Evolutionary conservation across 1,140 invertebrate genomes (phyloP).

Genomic region (Papilio dardanus): DNA sequence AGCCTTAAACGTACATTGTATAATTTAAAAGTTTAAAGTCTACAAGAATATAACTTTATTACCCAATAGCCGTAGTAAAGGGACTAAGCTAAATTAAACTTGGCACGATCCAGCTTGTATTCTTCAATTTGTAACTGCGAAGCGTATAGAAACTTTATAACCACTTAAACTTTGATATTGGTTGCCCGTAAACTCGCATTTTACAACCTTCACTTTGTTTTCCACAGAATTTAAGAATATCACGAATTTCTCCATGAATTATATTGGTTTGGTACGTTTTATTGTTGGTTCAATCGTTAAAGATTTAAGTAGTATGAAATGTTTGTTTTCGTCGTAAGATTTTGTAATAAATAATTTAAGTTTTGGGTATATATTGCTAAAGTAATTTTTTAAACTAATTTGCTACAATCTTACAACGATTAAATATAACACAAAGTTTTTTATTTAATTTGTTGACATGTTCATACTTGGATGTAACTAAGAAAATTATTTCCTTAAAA

Average conservation of each 20-base stretch:
- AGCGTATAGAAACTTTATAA: constrained; percentile 32
- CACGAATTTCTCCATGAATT: constrained; percentile 6
- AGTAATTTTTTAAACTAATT: too few relatives aligned
- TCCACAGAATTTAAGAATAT: constrained; percentile 12
- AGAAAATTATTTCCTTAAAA: too few relatives aligned
- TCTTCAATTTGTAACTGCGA: constrained; percentile 29
- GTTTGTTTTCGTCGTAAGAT: neutral
- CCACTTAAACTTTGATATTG: constrained; percentile 33
- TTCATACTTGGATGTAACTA: too few relatives aligned
- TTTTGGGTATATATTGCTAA: neutral
- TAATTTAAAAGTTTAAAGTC: neutral
- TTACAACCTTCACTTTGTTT: constrained; percentile 19
- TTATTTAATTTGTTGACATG: too few relatives aligned
- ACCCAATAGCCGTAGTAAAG: constrained; percentile 38
- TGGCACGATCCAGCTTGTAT: constrained; percentile 23
- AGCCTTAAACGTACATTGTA: neutral
- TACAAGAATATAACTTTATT: neutral
- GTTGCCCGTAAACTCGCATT: constrained; percentile 24
- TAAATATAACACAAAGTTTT: too few relatives aligned
- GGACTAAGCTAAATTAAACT: constrained; percentile 20
- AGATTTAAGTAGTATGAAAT: neutral
- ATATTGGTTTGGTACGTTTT: neutral
- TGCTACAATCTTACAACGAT: neutral
- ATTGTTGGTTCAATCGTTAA: constrained; percentile 3
- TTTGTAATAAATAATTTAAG: neutral